Evolutionary conservation across 2,888 invertebrate genomes (phyloP), one percentile per base, ranked within the genome.

Genomic region (Philereme transversata): DNA sequence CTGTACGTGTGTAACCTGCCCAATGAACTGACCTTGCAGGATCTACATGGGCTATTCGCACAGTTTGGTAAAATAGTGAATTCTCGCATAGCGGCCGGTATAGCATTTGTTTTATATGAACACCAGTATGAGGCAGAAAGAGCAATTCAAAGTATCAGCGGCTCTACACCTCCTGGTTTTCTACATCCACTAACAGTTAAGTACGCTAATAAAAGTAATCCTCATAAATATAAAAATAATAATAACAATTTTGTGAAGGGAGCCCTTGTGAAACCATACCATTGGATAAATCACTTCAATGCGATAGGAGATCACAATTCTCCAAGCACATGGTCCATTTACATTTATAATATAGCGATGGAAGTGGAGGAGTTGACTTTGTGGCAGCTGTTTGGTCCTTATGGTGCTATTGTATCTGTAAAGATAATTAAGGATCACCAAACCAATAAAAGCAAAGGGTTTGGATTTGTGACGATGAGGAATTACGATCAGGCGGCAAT

Each of bases 181-280:
- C 72, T 92, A 83, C 92, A 92, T 77, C 93, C 93, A 60, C 82
- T 93, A 83, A 93, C 92, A 81, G 93, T 93, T 87, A 93, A 93
- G 90, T 93, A 91, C 81, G 93, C 93, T 78, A 93, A 93, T 88
- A 93, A 93, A 85, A 90, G 92, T 86, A 92, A 92, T 78, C 92
- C 92, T 79, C 76, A 90, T 81, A 92, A 90, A 82, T 82, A 88
- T 86, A 90, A 90, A 86, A 89, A 87, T 79, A 90, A 88, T 83
- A 91, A 91, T 73, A 89, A 90, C 79, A 90, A 90, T 78, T 90
- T 87, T 82, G 75, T 87, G 70, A 92, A 90, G 79, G 90, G 82
- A 76, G 79, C 90, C 45, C 79, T 90, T 75, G 87, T 88, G 70
- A 91, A 90, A 76, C 86, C 90, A 74, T 92, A 85, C 83, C 88